Evolutionary conservation across 1,140 invertebrate species (phyloP).

Genomic region (Drosophila burlai): DNA sequence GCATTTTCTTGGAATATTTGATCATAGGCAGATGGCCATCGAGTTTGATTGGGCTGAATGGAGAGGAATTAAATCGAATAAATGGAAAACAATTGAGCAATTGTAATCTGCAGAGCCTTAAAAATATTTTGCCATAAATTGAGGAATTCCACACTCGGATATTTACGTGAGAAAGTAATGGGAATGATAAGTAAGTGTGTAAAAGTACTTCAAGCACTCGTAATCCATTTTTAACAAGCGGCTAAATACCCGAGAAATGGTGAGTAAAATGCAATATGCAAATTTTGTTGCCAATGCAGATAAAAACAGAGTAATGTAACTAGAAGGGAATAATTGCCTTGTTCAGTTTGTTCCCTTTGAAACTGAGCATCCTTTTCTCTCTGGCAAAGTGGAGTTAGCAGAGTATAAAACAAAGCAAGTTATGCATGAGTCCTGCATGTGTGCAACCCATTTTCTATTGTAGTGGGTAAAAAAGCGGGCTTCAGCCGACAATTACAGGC

Average conservation of each 20-base stretch:
- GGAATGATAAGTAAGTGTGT: slow-evolving; percentile 7
- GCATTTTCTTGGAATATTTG: slow-evolving; percentile 59
- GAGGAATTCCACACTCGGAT: neutral
- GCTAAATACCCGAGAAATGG: slow-evolving; percentile 9
- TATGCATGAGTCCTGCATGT: slow-evolving; percentile 26
- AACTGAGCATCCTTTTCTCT: slow-evolving; percentile 11
- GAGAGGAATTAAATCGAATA: slow-evolving; percentile 25
- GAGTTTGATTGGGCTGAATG: slow-evolving; percentile 16
- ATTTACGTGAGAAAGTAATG: neutral
- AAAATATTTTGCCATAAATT: neutral
- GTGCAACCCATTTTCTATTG: slow-evolving; percentile 44
- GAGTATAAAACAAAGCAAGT: slow-evolving; percentile 22
- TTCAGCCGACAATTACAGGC: slow-evolving; percentile 52
- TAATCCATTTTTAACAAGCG: slow-evolving; percentile 26
- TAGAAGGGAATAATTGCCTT: slow-evolving; percentile 60
- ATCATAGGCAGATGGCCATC: slow-evolving; percentile 34
- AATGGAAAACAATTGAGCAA: slow-evolving; percentile 11
- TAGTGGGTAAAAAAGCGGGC: slow-evolving; percentile 29
- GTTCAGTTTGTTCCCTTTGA: slow-evolving; percentile 14
- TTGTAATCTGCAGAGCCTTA: neutral
- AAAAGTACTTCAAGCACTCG: neutral
- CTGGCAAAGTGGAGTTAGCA: slow-evolving; percentile 13
- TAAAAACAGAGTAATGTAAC: slow-evolving; percentile 48
- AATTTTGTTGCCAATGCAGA: slow-evolving; percentile 16
- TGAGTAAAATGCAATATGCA: slow-evolving; percentile 6